These are phyloP conservation scores for Siderastrea siderea DNA, from an alignment of 92 coral and sea anemone species.

Conservation along the genomic window DNA sequence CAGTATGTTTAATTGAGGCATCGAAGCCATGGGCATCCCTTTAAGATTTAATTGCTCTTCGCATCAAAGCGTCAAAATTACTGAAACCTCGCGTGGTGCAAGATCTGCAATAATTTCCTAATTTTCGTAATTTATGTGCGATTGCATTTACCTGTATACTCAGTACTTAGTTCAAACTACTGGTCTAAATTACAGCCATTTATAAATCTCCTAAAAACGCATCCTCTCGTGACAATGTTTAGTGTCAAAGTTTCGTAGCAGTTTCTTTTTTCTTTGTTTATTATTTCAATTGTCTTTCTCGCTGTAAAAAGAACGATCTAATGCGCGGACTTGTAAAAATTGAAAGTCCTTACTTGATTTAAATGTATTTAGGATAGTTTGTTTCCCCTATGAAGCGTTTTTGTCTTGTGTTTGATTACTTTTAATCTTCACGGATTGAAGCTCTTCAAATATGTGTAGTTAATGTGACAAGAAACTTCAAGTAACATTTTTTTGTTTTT, in stretches of 20 bases:
- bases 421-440: not conserved
- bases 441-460: not conserved
- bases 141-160: not conserved
- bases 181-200: not conserved
- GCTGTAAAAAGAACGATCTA: too few species aligned
- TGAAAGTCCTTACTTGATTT: too few species aligned
- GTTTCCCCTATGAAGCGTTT: not conserved
- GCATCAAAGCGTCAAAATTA: not conserved
- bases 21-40: too few species aligned
- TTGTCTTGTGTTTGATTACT: not conserved
- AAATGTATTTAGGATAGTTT: not conserved
- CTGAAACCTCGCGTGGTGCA: not conserved
- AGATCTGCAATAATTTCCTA: not conserved
- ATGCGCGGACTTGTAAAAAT: too few species aligned
- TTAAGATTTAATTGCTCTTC: not conserved
- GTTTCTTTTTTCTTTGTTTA: too few species aligned
- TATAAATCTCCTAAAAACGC: not conserved
- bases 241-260: not conserved
- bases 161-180: not conserved
- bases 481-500: not conserved
- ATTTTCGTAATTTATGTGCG: not conserved
- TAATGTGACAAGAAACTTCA: constrained; percentile 2
- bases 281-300: too few species aligned
- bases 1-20: too few species aligned
- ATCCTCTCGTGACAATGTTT: not conserved